Conservation (phyloP, 2,113 vertebrate genomes). For the Megaceryle maxima region DNA sequence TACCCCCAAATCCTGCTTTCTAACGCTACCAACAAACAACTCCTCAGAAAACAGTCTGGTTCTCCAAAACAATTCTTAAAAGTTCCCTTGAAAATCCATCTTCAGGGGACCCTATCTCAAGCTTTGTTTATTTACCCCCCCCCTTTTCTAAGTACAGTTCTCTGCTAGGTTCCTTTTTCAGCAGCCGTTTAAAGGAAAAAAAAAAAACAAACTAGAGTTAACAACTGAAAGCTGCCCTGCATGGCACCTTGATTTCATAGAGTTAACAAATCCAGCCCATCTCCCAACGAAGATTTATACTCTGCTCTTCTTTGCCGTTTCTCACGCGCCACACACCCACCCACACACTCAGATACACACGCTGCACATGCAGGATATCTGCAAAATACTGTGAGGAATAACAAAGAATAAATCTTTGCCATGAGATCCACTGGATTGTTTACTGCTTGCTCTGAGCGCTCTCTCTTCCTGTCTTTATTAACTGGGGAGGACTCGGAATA, state of each 20-base stretch:
- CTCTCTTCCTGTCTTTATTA: not conserved
- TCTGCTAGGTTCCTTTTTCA: not conserved
- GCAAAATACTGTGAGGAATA: not conserved
- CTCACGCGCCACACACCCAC: not conserved
- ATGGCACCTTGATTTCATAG: not conserved
- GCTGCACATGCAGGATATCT: fast-evolving
- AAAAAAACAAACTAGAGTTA: too few species aligned
- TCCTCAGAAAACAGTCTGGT: not conserved
- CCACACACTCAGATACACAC: not conserved
- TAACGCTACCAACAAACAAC: not conserved
- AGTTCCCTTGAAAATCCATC: not conserved
- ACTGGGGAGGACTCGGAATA: not conserved
- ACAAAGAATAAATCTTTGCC: not conserved
- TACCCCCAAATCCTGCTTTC: not conserved
- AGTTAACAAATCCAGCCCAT: not conserved
- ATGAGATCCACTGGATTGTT: not conserved
- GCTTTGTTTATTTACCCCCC: not conserved
- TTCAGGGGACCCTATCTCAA: not conserved
- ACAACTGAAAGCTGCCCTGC: not conserved
- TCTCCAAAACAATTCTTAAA: not conserved
- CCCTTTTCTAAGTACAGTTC: not conserved
- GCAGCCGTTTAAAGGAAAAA: not conserved
- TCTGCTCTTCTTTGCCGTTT: not conserved
- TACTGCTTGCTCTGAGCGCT: not conserved
- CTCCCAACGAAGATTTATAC: not conserved